phyloP scores from a whole-genome alignment of 53 echinoderm and acorn worm species.

The Paracentrotus lividus region DNA sequence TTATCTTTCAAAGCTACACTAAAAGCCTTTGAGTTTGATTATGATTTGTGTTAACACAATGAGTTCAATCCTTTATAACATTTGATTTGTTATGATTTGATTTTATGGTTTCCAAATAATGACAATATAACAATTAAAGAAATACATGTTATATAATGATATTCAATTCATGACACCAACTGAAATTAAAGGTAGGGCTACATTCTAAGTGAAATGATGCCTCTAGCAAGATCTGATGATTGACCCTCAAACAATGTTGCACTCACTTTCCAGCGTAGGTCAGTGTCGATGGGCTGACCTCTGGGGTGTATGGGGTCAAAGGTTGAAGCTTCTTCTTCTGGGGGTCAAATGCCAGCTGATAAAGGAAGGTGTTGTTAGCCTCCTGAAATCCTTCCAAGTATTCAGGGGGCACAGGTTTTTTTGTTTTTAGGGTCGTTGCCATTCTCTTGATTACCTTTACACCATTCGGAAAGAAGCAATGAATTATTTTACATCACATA shows the following conservation, averaged over 20 bases:
- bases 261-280: conserved; percentile 91
- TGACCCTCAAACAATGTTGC: background rate
- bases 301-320: conserved; percentile 86
- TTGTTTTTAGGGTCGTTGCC: conserved; percentile 85
- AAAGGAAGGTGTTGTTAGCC: conserved; percentile 96
- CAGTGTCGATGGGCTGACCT: conserved; percentile 74
- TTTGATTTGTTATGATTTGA: too few species aligned
- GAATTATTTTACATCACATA: background rate
- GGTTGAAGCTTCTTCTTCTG: conserved; percentile 79
- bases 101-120: too few species aligned
- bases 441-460: conserved; percentile 83
- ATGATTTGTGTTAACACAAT: too few species aligned
- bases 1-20: too few species aligned
- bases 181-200: too few species aligned
- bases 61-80: too few species aligned
- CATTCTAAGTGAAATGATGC: background rate
- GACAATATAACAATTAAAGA: too few species aligned
- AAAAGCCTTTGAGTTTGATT: too few species aligned
- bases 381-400: conserved; percentile 87
- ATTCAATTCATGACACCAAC: too few species aligned
- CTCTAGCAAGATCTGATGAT: background rate
- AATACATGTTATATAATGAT: too few species aligned
- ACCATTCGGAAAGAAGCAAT: background rate
- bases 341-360: conserved; percentile 98
- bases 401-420: conserved; percentile 82